phyloP scores from a whole-genome alignment of 2,888 invertebrate genomes.

The Chrysomela aeneicollis region DNA sequence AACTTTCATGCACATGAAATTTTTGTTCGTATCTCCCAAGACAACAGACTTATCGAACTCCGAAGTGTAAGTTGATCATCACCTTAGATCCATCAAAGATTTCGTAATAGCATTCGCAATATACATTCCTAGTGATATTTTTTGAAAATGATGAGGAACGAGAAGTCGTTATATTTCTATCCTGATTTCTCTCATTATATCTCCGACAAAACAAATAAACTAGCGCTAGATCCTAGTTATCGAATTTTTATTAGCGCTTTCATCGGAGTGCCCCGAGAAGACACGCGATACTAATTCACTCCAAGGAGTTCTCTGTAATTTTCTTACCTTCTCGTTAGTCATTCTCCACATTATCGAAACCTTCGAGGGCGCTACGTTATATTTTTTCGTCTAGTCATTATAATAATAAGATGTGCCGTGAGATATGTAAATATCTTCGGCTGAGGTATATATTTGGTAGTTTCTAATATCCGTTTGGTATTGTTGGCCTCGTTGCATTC shows the following conservation, averaged over 20 bases:
- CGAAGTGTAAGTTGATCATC: too few relatives aligned
- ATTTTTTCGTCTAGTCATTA: slow-evolving; percentile 35
- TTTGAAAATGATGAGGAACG: too few relatives aligned
- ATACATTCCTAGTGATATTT: too few relatives aligned
- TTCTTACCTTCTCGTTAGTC: slow-evolving; percentile 39
- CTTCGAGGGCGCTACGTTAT: slow-evolving; percentile 38
- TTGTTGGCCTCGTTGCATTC: not conserved
- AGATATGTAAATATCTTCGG: slow-evolving; percentile 41
- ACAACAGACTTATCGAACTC: too few relatives aligned
- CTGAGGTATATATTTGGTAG: slow-evolving; percentile 32
- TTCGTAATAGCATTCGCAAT: too few relatives aligned
- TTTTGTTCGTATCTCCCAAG: too few relatives aligned
- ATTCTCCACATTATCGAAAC: slow-evolving; percentile 44
- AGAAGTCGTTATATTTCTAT: too few relatives aligned
- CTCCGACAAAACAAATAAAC: slow-evolving; percentile 25
- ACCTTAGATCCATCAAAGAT: too few relatives aligned
- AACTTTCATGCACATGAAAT: too few relatives aligned
- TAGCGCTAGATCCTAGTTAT: slow-evolving; percentile 30
- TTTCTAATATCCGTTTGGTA: slow-evolving; percentile 15
- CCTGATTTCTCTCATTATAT: not conserved
- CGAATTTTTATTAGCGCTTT: slow-evolving; percentile 38
- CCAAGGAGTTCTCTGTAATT: slow-evolving; percentile 45
- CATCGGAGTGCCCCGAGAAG: slow-evolving; percentile 34
- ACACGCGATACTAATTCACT: slow-evolving; percentile 46
- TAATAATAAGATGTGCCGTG: slow-evolving; percentile 32